Evolutionary conservation across 2,113 vertebrate genomes (phyloP).

Genomic region (Cricetomys ansorgei): DNA sequence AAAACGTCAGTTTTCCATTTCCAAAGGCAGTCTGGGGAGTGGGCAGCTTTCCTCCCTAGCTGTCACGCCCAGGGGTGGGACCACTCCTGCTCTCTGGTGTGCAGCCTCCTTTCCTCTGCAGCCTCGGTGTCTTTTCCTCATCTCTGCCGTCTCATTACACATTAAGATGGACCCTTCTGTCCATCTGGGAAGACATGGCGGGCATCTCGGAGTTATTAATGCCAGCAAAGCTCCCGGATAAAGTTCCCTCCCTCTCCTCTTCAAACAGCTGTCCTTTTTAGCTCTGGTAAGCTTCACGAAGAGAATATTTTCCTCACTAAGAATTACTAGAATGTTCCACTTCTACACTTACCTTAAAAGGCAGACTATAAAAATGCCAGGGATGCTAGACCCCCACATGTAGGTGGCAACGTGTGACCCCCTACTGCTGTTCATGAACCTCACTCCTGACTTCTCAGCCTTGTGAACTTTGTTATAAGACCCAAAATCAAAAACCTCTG

Average conservation of each 20-base stretch:
- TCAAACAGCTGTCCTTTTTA: constrained; percentile 18
- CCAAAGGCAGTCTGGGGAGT: background rate
- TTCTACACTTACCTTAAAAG: background rate
- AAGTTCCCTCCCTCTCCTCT: background rate
- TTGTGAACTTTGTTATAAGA: background rate
- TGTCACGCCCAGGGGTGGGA: background rate
- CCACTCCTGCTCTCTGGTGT: background rate
- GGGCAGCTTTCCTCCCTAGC: background rate
- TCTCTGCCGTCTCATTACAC: background rate
- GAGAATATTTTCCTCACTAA: background rate
- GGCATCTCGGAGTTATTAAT: constrained; percentile 52
- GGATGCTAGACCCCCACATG: background rate
- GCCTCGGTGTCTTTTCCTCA: background rate
- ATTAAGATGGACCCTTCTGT: background rate
- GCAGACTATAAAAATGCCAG: background rate
- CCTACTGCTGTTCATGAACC: background rate
- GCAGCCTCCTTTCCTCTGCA: background rate
- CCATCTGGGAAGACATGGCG: background rate
- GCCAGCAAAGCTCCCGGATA: background rate
- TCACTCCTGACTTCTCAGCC: background rate
- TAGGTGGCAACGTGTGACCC: background rate
- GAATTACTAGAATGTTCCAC: background rate
- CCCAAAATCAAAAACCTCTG: background rate
- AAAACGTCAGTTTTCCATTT: background rate
- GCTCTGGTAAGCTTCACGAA: background rate